Percentiles rank a stretch among this genome's conserved stretches.
Conservation (phyloP, 2,797 vertebrate species). For the Pangasius larnaudii region DNA sequence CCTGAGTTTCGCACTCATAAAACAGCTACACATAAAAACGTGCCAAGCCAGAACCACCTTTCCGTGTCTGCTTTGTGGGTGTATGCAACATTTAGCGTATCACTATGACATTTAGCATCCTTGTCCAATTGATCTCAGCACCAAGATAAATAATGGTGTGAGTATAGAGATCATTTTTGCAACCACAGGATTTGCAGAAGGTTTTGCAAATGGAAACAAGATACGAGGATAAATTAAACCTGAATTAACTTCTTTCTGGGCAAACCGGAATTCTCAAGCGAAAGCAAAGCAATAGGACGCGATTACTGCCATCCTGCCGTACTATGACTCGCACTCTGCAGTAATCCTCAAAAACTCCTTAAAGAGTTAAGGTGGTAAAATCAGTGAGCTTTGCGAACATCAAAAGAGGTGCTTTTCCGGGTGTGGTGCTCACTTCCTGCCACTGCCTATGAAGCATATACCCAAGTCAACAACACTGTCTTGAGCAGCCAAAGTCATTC, state of each 20-base stretch:
- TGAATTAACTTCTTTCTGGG: not conserved
- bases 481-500: not conserved
- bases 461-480: not conserved
- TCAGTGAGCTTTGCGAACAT: not conserved
- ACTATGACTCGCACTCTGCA: not conserved
- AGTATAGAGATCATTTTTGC: not conserved
- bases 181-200: slow-evolving; percentile 3
- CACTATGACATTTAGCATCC: slow-evolving; percentile 24
- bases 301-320: slow-evolving; percentile 6
- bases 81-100: slow-evolving; percentile 25
- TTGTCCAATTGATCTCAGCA: not conserved
- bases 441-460: slow-evolving; percentile 2
- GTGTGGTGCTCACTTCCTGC: slow-evolving; percentile 15
- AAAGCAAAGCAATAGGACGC: not conserved
- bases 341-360: not conserved
- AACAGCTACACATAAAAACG: slow-evolving; percentile 24
- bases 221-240: slow-evolving; percentile 4
- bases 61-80: slow-evolving; percentile 19
- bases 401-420: slow-evolving; percentile 6
- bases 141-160: not conserved
- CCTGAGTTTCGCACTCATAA: slow-evolving; percentile 30
- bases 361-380: slow-evolving; percentile 14
- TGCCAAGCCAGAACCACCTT: slow-evolving; percentile 25
- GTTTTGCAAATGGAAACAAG: slow-evolving; percentile 3
- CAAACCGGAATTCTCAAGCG: not conserved